phyloP scores from a whole-genome alignment of 1,140 invertebrate genomes.

The Musca vetustissima region DNA sequence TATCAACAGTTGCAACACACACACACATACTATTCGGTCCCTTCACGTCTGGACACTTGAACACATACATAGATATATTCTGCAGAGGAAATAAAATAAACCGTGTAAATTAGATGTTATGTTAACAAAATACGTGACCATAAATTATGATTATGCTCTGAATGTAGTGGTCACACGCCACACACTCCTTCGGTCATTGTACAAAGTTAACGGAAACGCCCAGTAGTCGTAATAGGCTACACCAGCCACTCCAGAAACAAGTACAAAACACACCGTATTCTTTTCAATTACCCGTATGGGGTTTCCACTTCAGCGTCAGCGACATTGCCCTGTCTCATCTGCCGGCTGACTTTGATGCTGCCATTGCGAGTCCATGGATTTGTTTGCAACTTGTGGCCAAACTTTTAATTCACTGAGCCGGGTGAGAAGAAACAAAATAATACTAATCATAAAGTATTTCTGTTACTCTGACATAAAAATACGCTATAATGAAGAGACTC shows the following conservation, averaged over 20 bases:
- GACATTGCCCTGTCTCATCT: background rate
- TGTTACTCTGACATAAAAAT: slow-evolving; percentile 21
- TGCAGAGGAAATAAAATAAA: slow-evolving; percentile 32
- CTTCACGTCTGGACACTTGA: too few relatives aligned
- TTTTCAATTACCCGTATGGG: slow-evolving; percentile 19
- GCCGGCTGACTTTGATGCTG: background rate
- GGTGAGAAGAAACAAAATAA: slow-evolving; percentile 11
- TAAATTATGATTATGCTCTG: slow-evolving; percentile 25
- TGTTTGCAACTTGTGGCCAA: slow-evolving; percentile 16
- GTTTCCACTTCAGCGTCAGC: background rate
- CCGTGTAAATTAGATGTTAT: slow-evolving; percentile 30
- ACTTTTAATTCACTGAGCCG: slow-evolving; percentile 12
- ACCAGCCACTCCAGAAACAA: too few relatives aligned
- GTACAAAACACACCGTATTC: too few relatives aligned
- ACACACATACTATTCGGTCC: background rate
- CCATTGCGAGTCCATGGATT: background rate
- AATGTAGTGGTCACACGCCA: background rate
- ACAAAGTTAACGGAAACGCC: too few relatives aligned
- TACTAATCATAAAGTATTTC: slow-evolving; percentile 21
- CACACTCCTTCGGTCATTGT: background rate
- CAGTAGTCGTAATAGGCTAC: too few relatives aligned
- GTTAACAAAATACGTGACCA: slow-evolving; percentile 23
- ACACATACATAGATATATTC: slow-evolving; percentile 4
- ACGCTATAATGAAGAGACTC: slow-evolving; percentile 3
- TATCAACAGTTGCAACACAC: background rate